Evolutionary conservation across 1,140 invertebrate species (phyloP), one percentile per base, ranked within the genome.

Genomic region (Caenorhabditis tropicalis): DNA sequence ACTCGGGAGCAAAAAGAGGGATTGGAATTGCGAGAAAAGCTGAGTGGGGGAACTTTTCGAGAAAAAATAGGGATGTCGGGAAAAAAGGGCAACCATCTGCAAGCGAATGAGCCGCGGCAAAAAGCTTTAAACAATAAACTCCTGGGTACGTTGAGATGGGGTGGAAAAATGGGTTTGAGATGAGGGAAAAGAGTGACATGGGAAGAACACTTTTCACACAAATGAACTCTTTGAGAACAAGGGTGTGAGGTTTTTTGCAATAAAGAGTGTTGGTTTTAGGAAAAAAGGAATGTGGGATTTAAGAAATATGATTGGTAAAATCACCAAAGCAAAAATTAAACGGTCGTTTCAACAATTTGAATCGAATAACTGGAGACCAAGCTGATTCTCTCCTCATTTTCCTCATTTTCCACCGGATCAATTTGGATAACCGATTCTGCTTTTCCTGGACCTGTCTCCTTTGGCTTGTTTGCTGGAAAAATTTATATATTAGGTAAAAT

Each of bases 81-180:
- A 36, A 70, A 43, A 74, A 43, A 74, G 65, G 65, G 36, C 65
- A 74, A 74, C 65, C 65, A 74, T 74, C 33, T 74, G 65, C 58
- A 33, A 65, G 36, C 16, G 58, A 65, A 65, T 74, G 65, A 74
- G 36, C 65, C 33, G n/a, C 36, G 36, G 65, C 33, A 43, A 74
- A 74, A 31, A 43, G 36, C 36, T 74, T n/a, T 9, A 29, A 29
- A 24, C 58, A 74, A 74, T 74, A 74, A 74, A 74, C 36, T 74
- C 24, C 1, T 65, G 58, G 58, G 31, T n/a, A 15, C 31, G 10
- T 36, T n/a, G 65, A 74, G 65, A 74, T 29, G 21, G 33, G 36
- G 5, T 74, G 65, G 36, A 74, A 74, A 74, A 74, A 74, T 74
- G 33, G 65, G 33, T 43, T 74, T 29, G 10, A n/a, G 31, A 24